phyloP scores from a whole-genome alignment of 2,797 vertebrate genomes.

The Bradypodion pumilum region DNA sequence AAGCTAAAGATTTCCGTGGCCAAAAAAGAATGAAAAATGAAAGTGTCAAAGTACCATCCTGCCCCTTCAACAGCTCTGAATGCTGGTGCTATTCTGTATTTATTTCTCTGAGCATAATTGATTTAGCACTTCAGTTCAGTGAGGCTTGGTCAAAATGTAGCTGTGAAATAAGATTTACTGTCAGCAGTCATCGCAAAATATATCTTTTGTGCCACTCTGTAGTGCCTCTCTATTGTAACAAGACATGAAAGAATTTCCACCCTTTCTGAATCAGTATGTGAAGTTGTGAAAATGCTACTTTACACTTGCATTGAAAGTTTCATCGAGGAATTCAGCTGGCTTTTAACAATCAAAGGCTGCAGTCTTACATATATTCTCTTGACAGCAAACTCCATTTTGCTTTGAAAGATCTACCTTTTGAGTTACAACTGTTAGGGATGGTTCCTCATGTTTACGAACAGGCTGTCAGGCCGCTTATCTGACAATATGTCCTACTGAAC shows the following conservation, averaged over 20 bases:
- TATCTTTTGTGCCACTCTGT: background rate
- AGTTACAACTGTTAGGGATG: background rate
- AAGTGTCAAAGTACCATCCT: background rate
- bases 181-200: background rate
- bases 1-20: conserved; percentile 23
- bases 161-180: conserved; percentile 22
- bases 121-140: conserved; percentile 14
- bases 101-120: conserved; percentile 11
- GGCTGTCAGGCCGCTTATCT: background rate
- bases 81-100: background rate
- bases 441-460: background rate
- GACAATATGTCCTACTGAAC: background rate
- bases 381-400: background rate
- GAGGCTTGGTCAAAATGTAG: background rate
- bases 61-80: conserved; percentile 5
- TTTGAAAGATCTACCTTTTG: background rate
- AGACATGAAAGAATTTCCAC: background rate
- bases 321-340: background rate
- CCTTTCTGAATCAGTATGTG: background rate
- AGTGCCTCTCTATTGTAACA: conserved; percentile 17
- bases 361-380: background rate
- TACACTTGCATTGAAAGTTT: background rate
- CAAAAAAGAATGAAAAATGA: conserved; percentile 13
- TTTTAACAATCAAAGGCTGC: background rate
- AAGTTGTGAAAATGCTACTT: background rate